A percentile compares a stretch with the other conserved stretches of the same genome.
These are phyloP conservation scores for Hyles lineata DNA, from an alignment of 2,888 invertebrate species.

Conservation along the genomic window DNA sequence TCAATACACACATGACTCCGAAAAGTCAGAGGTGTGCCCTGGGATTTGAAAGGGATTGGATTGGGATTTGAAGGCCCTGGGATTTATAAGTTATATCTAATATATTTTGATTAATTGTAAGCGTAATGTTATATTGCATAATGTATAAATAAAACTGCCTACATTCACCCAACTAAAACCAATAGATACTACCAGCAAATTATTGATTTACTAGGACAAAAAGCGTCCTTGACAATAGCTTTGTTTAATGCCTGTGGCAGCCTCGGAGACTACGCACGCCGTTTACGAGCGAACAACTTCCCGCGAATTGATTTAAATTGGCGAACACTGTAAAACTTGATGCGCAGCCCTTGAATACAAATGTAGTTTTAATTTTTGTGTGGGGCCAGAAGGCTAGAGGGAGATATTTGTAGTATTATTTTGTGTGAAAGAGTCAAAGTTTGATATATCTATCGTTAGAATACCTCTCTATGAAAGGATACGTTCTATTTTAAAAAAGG, in stretches of 20 bases:
- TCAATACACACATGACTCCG: too few relatives aligned
- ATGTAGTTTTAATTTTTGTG: slow-evolving; percentile 69
- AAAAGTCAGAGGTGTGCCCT: too few relatives aligned
- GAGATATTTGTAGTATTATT: slow-evolving; percentile 12
- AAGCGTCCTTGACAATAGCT: not conserved
- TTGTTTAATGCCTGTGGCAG: not conserved
- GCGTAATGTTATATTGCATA: too few relatives aligned
- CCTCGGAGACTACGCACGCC: not conserved
- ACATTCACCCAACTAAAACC: too few relatives aligned
- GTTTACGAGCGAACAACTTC: slow-evolving; percentile 43
- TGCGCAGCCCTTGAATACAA: slow-evolving; percentile 67
- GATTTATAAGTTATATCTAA: too few relatives aligned
- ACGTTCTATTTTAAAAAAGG: too few relatives aligned
- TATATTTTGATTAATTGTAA: too few relatives aligned
- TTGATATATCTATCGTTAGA: not conserved
- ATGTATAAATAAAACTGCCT: too few relatives aligned
- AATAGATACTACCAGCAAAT: not conserved
- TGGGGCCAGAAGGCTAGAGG: slow-evolving; percentile 46
- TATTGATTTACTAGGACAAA: not conserved
- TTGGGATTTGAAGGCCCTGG: too few relatives aligned
- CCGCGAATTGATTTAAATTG: slow-evolving; percentile 72
- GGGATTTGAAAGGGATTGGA: too few relatives aligned
- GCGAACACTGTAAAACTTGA: slow-evolving; percentile 67
- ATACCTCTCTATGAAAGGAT: not conserved
- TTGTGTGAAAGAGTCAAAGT: not conserved